phyloP scores from a whole-genome alignment of 2,888 invertebrate species.

The Sphaerolaimus hirsutus region DNA sequence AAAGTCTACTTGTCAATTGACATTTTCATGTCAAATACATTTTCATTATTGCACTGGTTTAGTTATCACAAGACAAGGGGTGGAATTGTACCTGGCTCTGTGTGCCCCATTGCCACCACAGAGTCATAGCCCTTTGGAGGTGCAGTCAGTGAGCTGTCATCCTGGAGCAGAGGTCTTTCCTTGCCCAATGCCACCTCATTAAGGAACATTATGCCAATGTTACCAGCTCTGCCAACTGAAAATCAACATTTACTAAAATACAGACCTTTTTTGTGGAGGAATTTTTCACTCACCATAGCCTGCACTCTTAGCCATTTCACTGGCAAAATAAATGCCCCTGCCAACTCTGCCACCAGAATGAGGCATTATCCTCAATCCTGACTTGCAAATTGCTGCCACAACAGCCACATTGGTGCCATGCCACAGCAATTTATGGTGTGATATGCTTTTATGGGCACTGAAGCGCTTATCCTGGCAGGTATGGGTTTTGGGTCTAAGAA shows the following conservation, averaged over 20 bases:
- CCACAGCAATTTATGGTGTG: slow-evolving; percentile 28
- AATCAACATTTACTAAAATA: too few species aligned
- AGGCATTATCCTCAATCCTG: slow-evolving; percentile 31
- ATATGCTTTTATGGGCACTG: slow-evolving; percentile 20
- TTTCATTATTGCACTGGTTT: too few species aligned
- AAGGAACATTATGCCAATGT: slow-evolving; percentile 30
- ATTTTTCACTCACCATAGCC: slow-evolving; percentile 29
- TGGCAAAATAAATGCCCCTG: slow-evolving; percentile 31
- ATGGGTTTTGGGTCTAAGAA: too few species aligned
- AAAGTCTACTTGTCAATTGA: too few species aligned
- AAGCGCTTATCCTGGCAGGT: slow-evolving; percentile 21
- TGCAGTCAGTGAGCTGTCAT: slow-evolving; percentile 19
- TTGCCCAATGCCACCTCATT: slow-evolving; percentile 30
- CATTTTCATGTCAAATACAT: too few species aligned
- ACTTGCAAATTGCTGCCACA: slow-evolving; percentile 30
- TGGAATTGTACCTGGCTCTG: slow-evolving; percentile 25
- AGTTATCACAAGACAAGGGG: too few species aligned
- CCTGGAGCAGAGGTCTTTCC: slow-evolving; percentile 21
- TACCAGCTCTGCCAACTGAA: slow-evolving; percentile 20
- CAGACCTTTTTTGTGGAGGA: too few species aligned
- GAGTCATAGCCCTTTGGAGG: slow-evolving; percentile 26
- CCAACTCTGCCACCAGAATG: slow-evolving; percentile 31
- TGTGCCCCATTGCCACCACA: slow-evolving; percentile 24
- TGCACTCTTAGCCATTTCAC: slow-evolving; percentile 29
- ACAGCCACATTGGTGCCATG: slow-evolving; percentile 32